Base-by-base conservation (phyloP, 2,888 invertebrate genomes). In the Sialis fuliginosa region DNA sequence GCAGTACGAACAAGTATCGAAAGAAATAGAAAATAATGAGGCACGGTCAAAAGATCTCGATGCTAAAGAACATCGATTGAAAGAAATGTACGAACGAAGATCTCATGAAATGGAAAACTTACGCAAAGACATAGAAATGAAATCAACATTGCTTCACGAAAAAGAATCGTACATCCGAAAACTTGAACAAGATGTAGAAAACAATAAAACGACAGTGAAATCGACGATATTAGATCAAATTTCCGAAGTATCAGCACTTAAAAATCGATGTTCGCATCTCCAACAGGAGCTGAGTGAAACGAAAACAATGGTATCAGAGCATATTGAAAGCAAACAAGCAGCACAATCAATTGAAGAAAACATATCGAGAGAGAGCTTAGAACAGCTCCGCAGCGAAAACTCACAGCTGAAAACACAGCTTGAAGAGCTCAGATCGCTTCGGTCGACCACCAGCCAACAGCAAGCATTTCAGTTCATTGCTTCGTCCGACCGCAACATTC, bases 61-160 rank as follows among this genome's bases (percentile, higher is more conserved):
- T 8, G 10, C 9, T 31, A 42, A 22, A 42, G 42, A 42, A 30
- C 13, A 22, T n/a, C 22, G 30, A 22, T 22, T 42, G 13, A 42
- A 42, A 31, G 22, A 42, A 42, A 22, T 42, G 4, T 42, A 42
- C 31, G 42, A 9, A 31, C 8, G 22, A 4, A 50, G 42, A 50
- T 47, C 48, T 47, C 43, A 48, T 35, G 46, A 39, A 43, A 47
- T 42, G 37, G 32, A 6, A 30, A 40, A 37, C 37, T 32, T 47
- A 22, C 33, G 46, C 39, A 42, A 44, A 34, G 45, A 40, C 10
- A 30, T 42, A n/a, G 30, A 42, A 22, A 10, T 22, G 4, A 7
- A n/a, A 31, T 10, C 22, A n/a, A 6, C 13, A 13, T 30, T 42
- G 42, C 30, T 42, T 9, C 10, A 31, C 30, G 42, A 9, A n/a